Conservation (phyloP, 2,113 vertebrate species). For the Menura novaehollandiae region DNA sequence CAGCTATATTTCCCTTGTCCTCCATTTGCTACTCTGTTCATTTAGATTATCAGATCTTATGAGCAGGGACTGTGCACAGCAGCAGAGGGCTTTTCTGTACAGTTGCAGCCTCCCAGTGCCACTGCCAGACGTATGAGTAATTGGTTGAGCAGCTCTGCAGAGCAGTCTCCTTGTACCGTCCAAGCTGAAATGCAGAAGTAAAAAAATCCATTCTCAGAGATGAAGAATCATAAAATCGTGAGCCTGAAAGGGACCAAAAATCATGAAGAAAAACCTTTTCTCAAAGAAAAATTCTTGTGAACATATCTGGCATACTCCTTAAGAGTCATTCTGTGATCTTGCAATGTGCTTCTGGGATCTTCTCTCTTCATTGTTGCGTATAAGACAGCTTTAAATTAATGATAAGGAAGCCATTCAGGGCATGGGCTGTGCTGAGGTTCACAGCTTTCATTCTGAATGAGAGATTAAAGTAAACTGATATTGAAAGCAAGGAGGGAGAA, state of each 20-base stretch:
- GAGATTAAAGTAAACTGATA: slow-evolving; percentile 43
- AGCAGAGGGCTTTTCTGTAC: slow-evolving; percentile 46
- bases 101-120: slow-evolving; percentile 28
- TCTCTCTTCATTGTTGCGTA: neutral
- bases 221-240: neutral
- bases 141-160: slow-evolving; percentile 44
- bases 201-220: neutral
- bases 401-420: slow-evolving; percentile 37
- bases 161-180: slow-evolving; percentile 29
- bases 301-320: neutral
- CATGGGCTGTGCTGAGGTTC: neutral
- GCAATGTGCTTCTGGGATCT: neutral
- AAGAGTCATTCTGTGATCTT: neutral
- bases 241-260: neutral
- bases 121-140: slow-evolving; percentile 47
- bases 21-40: slow-evolving; percentile 23
- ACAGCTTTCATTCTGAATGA: slow-evolving; percentile 45
- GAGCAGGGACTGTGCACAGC: slow-evolving; percentile 27
- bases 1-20: neutral
- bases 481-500: slow-evolving; percentile 48
- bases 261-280: neutral
- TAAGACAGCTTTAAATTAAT: slow-evolving; percentile 47
- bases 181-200: slow-evolving; percentile 13
- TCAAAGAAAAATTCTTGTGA: neutral
- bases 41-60: slow-evolving; percentile 8